A percentile compares a stretch with the other conserved stretches of the same genome.
Evolutionary conservation across 2,113 vertebrate species (phyloP).

Genomic region (Hepsetus odoe): DNA sequence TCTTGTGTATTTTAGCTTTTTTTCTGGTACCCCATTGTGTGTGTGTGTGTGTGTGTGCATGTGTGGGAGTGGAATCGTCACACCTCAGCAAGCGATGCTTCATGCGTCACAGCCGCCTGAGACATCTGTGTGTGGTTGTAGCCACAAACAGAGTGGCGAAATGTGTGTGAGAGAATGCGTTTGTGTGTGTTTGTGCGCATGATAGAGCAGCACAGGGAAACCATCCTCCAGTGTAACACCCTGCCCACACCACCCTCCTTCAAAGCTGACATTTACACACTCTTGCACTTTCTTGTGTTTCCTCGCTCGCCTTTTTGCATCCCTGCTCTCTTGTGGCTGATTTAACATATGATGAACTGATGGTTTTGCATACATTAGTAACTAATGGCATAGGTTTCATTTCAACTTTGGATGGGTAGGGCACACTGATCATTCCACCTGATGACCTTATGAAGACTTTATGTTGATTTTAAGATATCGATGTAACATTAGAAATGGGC

Average conservation of each 20-base stretch:
- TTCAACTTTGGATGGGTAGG: no score
- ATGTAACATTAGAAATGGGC: no score
- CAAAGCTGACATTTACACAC: slow-evolving; percentile 45
- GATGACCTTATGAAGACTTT: no score
- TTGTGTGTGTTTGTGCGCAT: slow-evolving; percentile 34
- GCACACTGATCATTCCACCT: no score
- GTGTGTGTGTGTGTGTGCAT: slow-evolving; percentile 15
- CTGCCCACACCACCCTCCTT: slow-evolving; percentile 53
- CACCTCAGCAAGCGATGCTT: slow-evolving; percentile 11
- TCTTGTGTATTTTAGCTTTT: background rate
- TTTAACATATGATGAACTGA: background rate
- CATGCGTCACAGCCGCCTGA: slow-evolving; percentile 27
- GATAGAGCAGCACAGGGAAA: background rate
- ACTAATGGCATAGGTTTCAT: no score
- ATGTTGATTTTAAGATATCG: no score
- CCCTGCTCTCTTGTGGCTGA: background rate
- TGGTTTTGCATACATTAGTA: background rate
- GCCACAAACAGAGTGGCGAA: slow-evolving; percentile 26
- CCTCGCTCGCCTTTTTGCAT: slow-evolving; percentile 8
- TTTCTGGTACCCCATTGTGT: background rate
- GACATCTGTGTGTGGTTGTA: slow-evolving; percentile 14
- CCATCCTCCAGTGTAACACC: slow-evolving; percentile 42
- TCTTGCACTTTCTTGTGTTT: slow-evolving; percentile 23
- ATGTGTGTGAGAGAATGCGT: slow-evolving; percentile 8
- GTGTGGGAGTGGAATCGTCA: slow-evolving; percentile 27